Base-by-base conservation (phyloP, 1,140 invertebrate species). In the Paracyclopina nana region DNA sequence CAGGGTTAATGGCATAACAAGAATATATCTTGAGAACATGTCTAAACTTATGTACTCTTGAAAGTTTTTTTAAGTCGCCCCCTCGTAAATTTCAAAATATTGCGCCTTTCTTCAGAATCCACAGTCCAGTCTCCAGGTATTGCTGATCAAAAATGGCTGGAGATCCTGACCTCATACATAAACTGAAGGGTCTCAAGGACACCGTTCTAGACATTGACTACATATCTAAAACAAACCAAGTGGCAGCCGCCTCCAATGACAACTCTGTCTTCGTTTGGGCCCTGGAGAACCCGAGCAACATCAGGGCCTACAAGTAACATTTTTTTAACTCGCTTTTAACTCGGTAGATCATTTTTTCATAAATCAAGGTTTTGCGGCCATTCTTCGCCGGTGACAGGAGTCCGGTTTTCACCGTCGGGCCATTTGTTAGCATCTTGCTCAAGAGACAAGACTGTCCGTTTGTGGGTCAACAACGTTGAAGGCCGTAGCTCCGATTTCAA, bases 181-280 rank as follows among this genome's bases (percentile, higher is more conserved):
- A 85, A 61, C 78, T 84, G 52, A 77, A 77, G 60, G 83, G 83
- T 1, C 83, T 88, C 58, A 72, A 73, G 50, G 74, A 76, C 57
- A 60, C 63, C 18, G 73, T 88, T 31, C 82, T 82, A 11, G 72
- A 74, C 46, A 60, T 88, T 9, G 74, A 72, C 53, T 88, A 83
- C 61, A 78, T 74, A 66, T 80, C 80, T 1, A 73, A 77, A 57
- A 72, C 73, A 45, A 71, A 71, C 51, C 77, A 83, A 62, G 68
- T 88, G 40, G 77, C 77, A 11, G 84, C 80, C 42, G 72, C 78
- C 53, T 82, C 80, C 20, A 65, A 75, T 56, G 84, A 87, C 63
- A 69, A 75, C 40, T 77, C 73, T 49, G 63, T 86, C 40, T 77
- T 87, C 71, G 67, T 87, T 27, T 88, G 82, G 82, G 79, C 82